Conservation (phyloP, 2,888 invertebrate species). For the Agriotes lineatus region DNA sequence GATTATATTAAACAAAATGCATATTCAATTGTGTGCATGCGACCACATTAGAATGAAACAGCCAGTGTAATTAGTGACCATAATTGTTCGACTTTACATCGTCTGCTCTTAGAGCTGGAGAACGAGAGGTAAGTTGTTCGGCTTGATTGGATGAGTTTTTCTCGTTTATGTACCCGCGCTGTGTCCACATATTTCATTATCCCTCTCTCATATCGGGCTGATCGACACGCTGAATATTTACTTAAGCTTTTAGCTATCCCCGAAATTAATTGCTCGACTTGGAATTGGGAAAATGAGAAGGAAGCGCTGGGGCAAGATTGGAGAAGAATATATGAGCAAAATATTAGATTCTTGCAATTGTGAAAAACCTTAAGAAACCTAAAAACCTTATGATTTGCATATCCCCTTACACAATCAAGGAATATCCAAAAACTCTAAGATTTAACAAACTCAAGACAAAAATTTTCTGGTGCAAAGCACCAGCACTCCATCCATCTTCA, state of each 20-base stretch:
- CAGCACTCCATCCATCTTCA: constrained; percentile 18
- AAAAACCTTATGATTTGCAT: too few species aligned
- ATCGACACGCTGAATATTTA: constrained; percentile 5
- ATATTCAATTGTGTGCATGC: constrained; percentile 38
- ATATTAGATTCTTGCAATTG: too few species aligned
- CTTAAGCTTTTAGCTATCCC: background rate
- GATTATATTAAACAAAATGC: constrained; percentile 38
- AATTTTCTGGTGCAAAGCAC: background rate
- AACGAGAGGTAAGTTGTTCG: constrained; percentile 16
- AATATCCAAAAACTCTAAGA: too few species aligned
- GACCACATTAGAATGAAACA: constrained; percentile 26
- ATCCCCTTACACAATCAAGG: too few species aligned
- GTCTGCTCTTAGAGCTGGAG: constrained; percentile 30
- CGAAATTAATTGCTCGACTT: constrained; percentile 5
- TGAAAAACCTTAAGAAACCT: too few species aligned
- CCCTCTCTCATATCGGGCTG: background rate
- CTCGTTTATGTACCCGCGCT: background rate
- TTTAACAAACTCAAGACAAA: too few species aligned
- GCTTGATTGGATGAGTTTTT: constrained; percentile 1
- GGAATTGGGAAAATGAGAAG: too few species aligned
- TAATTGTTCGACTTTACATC: constrained; percentile 24
- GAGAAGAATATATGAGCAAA: too few species aligned
- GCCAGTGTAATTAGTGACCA: constrained; percentile 34
- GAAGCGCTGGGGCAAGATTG: too few species aligned
- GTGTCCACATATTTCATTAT: constrained; percentile 11